Base-by-base conservation (phyloP, 2,797 vertebrate species). In the Pseudomugil gertrudae region DNA sequence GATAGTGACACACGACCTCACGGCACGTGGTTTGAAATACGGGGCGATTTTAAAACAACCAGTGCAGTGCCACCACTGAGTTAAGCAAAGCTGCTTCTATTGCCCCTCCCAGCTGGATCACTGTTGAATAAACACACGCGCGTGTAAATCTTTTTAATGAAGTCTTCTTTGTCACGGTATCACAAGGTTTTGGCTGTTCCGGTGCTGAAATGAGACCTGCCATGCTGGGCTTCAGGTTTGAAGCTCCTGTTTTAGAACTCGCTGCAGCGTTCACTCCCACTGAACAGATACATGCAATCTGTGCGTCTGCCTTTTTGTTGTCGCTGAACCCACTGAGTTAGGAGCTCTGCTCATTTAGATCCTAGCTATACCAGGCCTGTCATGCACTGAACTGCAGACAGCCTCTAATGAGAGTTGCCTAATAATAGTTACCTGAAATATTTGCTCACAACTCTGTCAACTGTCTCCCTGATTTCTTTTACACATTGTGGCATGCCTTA, bases 161-260 rank as follows among this genome's bases (percentile, higher is more conserved):
- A 81, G 68, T 73, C 57, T 26, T 40, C 83, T 85, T 88, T 87
- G 87, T 88, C 73, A 69, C 75, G 27, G 1, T 73, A 84, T 80
- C 84, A 72, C 79, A 67, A 76, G 83, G 82, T 87, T 88, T 71
- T 48, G 62, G 76, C 75, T 63, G 66, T 76, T 83, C 40, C 24
- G 13, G 76, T 21, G 65, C 76, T 23, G 72, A 84, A 86, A 89
- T 66, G 75, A 89, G 83, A 74, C 84, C 81, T 64, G 55, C 79
- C 89, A 86, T 30, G 88, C 89, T 87, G 90, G 83, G 85, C 74
- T 52, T 1, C 62, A 69, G 72, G 80, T 87, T 89, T 89, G 85
- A 89, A 85, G 86, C 74, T 82, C 76, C 69, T 63, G 75, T 81
- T 78, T 88, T 50, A 86, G 84, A 86, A 88, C 83, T 66, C 38